A percentile compares a stretch with the other conserved stretches of the same genome.
Evolutionary conservation across 2,797 vertebrate genomes (phyloP).

Genomic region (Eospalax fontanierii): DNA sequence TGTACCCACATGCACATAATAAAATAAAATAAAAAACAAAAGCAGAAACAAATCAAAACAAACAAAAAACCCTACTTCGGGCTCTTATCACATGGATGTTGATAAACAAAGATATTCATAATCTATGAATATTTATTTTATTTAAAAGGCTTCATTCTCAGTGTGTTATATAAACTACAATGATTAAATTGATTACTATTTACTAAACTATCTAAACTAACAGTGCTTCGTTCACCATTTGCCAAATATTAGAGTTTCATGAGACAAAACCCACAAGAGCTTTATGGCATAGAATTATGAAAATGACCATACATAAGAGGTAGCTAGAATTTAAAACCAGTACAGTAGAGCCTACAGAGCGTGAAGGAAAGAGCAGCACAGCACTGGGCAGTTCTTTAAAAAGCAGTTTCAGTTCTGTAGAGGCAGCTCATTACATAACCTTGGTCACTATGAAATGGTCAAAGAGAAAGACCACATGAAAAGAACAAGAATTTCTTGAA

Average conservation of each 20-base stretch:
- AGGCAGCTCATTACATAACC: constrained; percentile 7
- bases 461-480: constrained; percentile 30
- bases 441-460: constrained; percentile 23
- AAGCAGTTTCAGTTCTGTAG: constrained; percentile 43
- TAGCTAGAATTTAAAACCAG: constrained; percentile 1
- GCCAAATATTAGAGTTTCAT: constrained; percentile 42
- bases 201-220: not conserved
- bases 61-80: not conserved
- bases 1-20: too few species aligned
- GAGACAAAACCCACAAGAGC: constrained; percentile 2
- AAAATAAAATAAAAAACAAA: not conserved
- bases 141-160: not conserved
- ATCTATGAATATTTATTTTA: constrained; percentile 20
- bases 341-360: constrained; percentile 27
- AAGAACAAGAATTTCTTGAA: constrained; percentile 59
- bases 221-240: constrained; percentile 28
- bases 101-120: constrained; percentile 62
- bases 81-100: constrained; percentile 17
- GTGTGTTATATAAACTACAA: constrained; percentile 12
- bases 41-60: not conserved
- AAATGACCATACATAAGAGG: not conserved
- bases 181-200: constrained; percentile 40
- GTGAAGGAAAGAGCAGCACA: not conserved
- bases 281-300: constrained; percentile 9
- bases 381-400: constrained; percentile 15